Evolutionary conservation across 1,140 invertebrate genomes (phyloP).

Genomic region (Hyposmocoma kahamanoa): DNA sequence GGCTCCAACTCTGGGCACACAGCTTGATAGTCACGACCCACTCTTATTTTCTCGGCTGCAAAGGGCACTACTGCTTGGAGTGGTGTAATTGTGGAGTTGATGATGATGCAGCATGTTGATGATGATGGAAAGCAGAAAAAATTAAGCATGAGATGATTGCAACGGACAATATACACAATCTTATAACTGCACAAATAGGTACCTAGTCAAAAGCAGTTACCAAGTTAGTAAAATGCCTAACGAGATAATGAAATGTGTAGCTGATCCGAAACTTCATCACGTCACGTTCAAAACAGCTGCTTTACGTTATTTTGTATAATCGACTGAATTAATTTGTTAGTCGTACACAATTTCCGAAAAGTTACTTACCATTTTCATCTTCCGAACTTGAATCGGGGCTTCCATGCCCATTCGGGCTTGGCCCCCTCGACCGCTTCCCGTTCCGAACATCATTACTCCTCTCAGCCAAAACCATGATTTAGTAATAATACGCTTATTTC

Average conservation of each 20-base stretch:
- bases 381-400: constrained; percentile 86
- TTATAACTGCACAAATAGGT: too few species aligned
- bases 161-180: too few species aligned
- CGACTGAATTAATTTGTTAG: too few species aligned
- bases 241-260: too few species aligned
- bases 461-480: constrained; percentile 89
- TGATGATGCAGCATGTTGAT: constrained; percentile 50
- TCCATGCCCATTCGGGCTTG: constrained; percentile 89
- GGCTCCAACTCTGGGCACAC: constrained; percentile 86
- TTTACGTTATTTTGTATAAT: too few species aligned
- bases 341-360: too few species aligned
- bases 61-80: constrained; percentile 75
- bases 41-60: constrained; percentile 93
- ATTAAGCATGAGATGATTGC: constrained; percentile 54
- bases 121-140: constrained; percentile 69
- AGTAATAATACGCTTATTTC: constrained; percentile 17
- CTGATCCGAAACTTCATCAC: too few species aligned
- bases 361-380: constrained; percentile 82
- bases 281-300: too few species aligned
- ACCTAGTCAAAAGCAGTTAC: too few species aligned
- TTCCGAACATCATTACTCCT: constrained; percentile 88
- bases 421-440: constrained; percentile 88
- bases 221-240: too few species aligned
- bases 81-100: constrained; percentile 55
- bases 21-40: constrained; percentile 95